Base-by-base conservation (phyloP, 2,797 vertebrate species). In the Sebastes umbrosus region DNA sequence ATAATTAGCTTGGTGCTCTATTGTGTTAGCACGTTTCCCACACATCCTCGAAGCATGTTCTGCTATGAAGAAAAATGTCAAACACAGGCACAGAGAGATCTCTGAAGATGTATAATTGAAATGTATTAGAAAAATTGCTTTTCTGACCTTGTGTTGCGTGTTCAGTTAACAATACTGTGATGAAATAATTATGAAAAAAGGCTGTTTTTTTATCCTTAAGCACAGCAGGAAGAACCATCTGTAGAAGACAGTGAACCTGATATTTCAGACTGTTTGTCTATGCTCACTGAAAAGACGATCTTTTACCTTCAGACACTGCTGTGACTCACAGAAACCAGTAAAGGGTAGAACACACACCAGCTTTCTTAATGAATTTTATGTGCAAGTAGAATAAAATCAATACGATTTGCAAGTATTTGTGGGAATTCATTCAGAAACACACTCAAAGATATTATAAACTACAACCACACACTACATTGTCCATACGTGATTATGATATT, bases 1-100 rank as follows among this genome's bases (percentile, higher is more conserved):
- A 95, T 93, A 95, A 96, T 95, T 94, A 94, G 90, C 85, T 90
- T 73, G 76, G 86, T 80, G 81, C 88, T 79, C 79, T 64, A 88
- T 87, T 91, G 92, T 91, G 91, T 93, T 90, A 88, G 93, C 84
- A 85, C 43, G 39, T 84, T 86, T 86, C 83, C 75, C 75, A 90
- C 89, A 90, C 82, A 86, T 88, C 88, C 75, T 75, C 67, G 64
- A 90, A 87, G 76, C 88, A 89, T 93, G 90, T 93, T 85, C 74
- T 43, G 32, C 81, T 66, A 62, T 87, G 60, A 87, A 80, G 69
- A 88, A 88, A 90, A 90, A 90, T 87, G 90, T 90, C 83, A 87
- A 86, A 90, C 84, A 92, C 18, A 29, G 75, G 68, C 52, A 75
- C 13, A 31, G 32, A 84, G 81, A 86, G 55, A 73, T 84, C 69